Evolutionary conservation across 2,888 invertebrate species (phyloP), one percentile per base, ranked within the genome.

Genomic region (Fragum fragum): DNA sequence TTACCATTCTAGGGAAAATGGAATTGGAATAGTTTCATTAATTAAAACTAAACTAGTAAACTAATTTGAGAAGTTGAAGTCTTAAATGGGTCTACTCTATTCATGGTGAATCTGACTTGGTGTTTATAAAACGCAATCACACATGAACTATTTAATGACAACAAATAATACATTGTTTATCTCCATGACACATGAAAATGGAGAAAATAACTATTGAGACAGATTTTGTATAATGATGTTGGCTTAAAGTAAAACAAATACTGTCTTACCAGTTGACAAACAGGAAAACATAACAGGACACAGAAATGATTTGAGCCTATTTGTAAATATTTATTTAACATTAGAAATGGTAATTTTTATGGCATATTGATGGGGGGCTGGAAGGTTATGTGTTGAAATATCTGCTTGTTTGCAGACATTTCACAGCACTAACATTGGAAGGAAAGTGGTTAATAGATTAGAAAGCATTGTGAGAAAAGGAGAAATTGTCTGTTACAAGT

Each of bases 241-340:
- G 63, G 63, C 63, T 63, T 63, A 63, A 63, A 63, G 63, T 16
- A 32, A 63, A 63, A 32, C 28, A 63, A 63, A 63, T 63, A 63
- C 23, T 63, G 63, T 32, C 63, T n/a, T 32, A 63, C 36, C 32
- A 32, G 29, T n/a, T 18, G 36, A 63, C 63, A 32, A 63, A 63
- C 28, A 63, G 32, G 63, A 63, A 63, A 63, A 63, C 1, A 63
- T 16, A 63, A 63, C 63, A 63, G n/a, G 63, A 63, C 28, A 63
- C 36, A 63, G 32, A 28, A 63, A 63, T 28, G 18, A 63, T 63
- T 18, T 63, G 32, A 63, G 32, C 63, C 36, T 63, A 28, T 63
- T 32, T 36, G 36, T 63, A 32, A 63, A 63, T 63, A 63, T 63
- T 63, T 32, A 29, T 32, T 63, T 28, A 32, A 16, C 28, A 59